A percentile compares a stretch with the other conserved stretches of the same genome.
Evolutionary conservation across 2,113 vertebrate species (phyloP).

Genomic region (Vidua chalybeata): DNA sequence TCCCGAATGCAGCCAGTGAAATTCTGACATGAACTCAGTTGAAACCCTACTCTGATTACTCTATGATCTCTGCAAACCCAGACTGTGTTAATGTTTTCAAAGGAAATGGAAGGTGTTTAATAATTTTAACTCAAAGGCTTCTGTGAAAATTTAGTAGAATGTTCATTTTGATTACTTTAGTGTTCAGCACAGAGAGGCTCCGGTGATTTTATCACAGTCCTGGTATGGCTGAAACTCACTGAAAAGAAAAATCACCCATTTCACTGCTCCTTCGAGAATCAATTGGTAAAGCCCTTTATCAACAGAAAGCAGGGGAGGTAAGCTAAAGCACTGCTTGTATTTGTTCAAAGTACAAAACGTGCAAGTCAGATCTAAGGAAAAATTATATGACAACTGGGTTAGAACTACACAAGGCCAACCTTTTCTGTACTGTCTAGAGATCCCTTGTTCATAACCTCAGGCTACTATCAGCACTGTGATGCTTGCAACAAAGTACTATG

Average conservation of each 20-base stretch:
- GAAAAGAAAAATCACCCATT: constrained; percentile 6
- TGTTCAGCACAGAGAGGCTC: constrained; percentile 6
- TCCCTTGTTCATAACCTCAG: constrained; percentile 32
- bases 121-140: constrained; percentile 18
- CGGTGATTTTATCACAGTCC: neutral
- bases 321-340: constrained; percentile 3
- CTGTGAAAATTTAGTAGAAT: neutral
- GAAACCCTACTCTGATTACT: neutral
- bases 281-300: constrained; percentile 13
- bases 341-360: constrained; percentile 34
- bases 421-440: constrained; percentile 46
- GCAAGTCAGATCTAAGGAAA: constrained; percentile 29
- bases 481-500: constrained; percentile 50
- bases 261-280: neutral
- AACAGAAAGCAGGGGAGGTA: constrained; percentile 16
- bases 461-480: constrained; percentile 29
- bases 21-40: neutral
- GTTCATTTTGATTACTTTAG: constrained; percentile 30
- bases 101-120: constrained; percentile 9
- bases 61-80: neutral
- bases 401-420: neutral
- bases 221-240: constrained; percentile 9
- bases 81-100: neutral
- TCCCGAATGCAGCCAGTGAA: fast-evolving
- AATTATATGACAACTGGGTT: neutral